A percentile compares a stretch with the other conserved stretches of the same genome.
These are phyloP conservation scores for Imbricaverruca yamaguchii DNA, from an alignment of 2,888 invertebrate species.

Conservation along the genomic window DNA sequence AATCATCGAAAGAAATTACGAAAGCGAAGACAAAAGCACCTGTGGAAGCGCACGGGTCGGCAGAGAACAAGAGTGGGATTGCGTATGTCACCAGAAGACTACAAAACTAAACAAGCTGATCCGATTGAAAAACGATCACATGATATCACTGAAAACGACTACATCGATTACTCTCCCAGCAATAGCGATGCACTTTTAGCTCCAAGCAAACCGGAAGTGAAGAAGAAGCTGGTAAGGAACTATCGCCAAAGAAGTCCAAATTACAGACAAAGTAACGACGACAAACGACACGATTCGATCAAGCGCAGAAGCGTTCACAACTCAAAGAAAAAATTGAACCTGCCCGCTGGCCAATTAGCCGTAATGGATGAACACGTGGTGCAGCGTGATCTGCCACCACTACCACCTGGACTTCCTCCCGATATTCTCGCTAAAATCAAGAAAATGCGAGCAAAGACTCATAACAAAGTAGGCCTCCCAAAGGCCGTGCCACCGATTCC, in stretches of 20 bases:
- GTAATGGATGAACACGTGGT: not conserved
- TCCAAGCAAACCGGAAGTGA: not conserved
- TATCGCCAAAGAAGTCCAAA: not conserved
- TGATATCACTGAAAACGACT: not conserved
- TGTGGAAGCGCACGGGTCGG: not conserved
- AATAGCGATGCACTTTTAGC: no score
- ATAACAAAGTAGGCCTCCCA: not conserved
- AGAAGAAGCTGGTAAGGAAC: not conserved
- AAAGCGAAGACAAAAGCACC: not conserved
- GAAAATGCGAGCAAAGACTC: not conserved
- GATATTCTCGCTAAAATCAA: not conserved
- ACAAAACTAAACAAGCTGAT: not conserved
- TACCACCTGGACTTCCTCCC: not conserved
- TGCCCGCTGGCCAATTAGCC: not conserved
- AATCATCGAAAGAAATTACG: not conserved
- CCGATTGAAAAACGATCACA: not conserved
- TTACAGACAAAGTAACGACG: not conserved
- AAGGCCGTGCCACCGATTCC: not conserved
- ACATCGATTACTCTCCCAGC: not conserved
- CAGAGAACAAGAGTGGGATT: no score
- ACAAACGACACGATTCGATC: not conserved
- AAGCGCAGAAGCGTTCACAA: not conserved
- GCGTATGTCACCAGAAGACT: not conserved
- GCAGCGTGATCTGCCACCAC: not conserved
- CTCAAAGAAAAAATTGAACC: not conserved